Base-by-base conservation (phyloP, 2,113 vertebrate genomes). In the Clarias macrocephalus region DNA sequence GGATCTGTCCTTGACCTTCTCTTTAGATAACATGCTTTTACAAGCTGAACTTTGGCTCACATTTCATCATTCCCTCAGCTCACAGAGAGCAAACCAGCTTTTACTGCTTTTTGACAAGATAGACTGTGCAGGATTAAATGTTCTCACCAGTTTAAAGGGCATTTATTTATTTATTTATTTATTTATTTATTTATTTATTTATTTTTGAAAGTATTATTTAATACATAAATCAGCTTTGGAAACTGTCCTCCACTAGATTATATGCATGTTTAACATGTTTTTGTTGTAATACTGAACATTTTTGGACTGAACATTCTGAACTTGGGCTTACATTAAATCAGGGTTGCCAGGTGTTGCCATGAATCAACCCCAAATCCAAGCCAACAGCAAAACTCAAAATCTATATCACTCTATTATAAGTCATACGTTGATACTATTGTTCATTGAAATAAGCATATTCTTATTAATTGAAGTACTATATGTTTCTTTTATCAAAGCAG, bases 11-110 rank as follows among this genome's bases (percentile, higher is more conserved):
- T 37, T 59, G 65, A n/a, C 23, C 42, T 16, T 16, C 23, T 6
- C 37, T 12, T 73, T 30, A 30, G 23, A 79, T 66, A 19, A 57
- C 23, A 21, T 52, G 18, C 19, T 56, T 75, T 80, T 68, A 21
- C 66, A 75, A n/a, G 9, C 33, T 86, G 77, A 86, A 73, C 85
- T 73, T 72, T 57, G 77, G 15, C 79, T 72, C 77, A 33, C 11
- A 68, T 57, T 30, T 19, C 54, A 80, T 57, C 28, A 30, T 19
- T 80, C 15, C 54, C 2, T 57, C 52, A 21, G 18, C n/a, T 56
- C 16, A 59, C 25, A 79, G 12, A 28, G 52, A 57, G 13, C 21
- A 33, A 57, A 33, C 16, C 57, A 57, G 54, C 3, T 57, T 59
- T 80, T 28, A 30, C 9, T 56, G 19, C 9, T 76, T 76, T 52